phyloP scores from a whole-genome alignment of 2,797 vertebrate species.

The Gymnoscopelus braueri region DNA sequence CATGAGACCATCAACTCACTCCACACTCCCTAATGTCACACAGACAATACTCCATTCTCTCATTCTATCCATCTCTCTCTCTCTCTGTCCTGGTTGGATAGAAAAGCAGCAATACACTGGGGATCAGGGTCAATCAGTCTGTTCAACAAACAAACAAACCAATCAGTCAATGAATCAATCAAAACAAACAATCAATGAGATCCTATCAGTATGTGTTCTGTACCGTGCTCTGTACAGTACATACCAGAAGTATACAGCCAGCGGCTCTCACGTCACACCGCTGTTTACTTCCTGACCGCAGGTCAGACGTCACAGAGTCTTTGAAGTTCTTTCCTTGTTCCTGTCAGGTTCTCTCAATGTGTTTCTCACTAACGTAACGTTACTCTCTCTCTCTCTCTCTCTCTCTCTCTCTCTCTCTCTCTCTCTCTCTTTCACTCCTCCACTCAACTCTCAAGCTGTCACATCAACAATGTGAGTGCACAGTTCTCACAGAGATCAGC shows the following conservation, averaged over 20 bases:
- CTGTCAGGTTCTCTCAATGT: neutral
- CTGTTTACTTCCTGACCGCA: constrained; percentile 55
- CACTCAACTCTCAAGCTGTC: no score
- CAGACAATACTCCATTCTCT: neutral
- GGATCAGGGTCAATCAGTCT: no score
- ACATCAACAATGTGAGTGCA: no score
- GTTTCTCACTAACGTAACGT: neutral
- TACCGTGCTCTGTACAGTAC: no score
- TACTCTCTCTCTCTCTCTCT: neutral
- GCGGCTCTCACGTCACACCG: constrained; percentile 49
- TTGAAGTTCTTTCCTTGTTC: constrained; percentile 49
- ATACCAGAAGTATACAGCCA: no score
- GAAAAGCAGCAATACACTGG: no score
- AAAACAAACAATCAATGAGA: constrained; percentile 17
- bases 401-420: constrained; percentile 18
- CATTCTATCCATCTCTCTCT: neutral
- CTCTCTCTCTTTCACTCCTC: no score
- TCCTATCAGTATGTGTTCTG: no score
- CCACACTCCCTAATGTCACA: constrained; percentile 3
- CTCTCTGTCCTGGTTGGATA: neutral
- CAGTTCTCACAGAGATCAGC: neutral
- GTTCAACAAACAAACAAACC: neutral
- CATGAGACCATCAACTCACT: constrained; percentile 1
- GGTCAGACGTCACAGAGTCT: constrained; percentile 39
- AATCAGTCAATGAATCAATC: neutral